A percentile compares a stretch with the other conserved stretches of the same genome.
These are phyloP conservation scores for Antrozous pallidus DNA, from an alignment of 2,797 vertebrate genomes.

Conservation along the genomic window DNA sequence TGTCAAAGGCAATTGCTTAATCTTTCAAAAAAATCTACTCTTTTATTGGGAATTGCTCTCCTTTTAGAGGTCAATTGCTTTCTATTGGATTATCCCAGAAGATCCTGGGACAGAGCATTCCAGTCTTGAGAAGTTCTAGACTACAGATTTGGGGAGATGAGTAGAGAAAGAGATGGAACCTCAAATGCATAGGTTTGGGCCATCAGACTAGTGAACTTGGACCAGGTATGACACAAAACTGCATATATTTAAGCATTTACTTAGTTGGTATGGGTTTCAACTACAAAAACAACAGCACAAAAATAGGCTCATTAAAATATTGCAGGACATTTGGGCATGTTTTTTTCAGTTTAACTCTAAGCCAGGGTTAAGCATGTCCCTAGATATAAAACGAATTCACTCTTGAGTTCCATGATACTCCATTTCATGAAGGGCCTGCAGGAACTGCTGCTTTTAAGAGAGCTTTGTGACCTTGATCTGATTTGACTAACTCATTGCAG, in stretches of 20 bases:
- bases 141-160: neutral
- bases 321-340: neutral
- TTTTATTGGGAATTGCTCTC: constrained; percentile 7
- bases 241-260: neutral
- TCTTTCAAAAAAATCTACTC: constrained; percentile 18
- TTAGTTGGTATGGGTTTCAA: neutral
- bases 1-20: constrained; percentile 30
- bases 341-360: neutral
- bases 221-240: neutral
- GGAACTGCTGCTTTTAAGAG: neutral
- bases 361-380: neutral
- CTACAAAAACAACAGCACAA: neutral
- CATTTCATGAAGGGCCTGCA: neutral
- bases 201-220: neutral
- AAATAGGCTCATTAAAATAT: constrained; percentile 4
- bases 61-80: neutral
- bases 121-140: neutral
- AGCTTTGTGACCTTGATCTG: neutral
- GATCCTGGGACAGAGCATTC: neutral
- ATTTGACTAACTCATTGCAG: neutral
- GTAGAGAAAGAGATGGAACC: neutral
- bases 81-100: neutral
- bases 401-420: neutral
- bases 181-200: neutral
- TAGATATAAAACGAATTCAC: neutral